Base-by-base conservation (phyloP, 1,140 invertebrate species). In the Drosophila pachea region DNA sequence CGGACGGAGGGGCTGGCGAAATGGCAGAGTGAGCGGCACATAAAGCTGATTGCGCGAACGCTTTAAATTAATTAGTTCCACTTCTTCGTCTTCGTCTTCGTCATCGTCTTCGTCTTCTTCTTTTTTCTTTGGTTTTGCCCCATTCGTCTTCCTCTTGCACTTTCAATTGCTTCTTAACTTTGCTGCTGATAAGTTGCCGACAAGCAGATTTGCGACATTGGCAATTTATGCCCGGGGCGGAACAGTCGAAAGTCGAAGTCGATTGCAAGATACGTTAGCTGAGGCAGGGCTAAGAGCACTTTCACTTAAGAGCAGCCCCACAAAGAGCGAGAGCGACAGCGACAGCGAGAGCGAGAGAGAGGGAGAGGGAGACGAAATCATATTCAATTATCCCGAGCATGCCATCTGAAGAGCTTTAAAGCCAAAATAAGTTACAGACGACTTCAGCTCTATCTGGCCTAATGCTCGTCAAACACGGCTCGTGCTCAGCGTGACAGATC, bases 131-230 rank as follows among this genome's bases (percentile, higher is more conserved):
- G n/a, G 12, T 12, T 12, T 7, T 14, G 5, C 40, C 5, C 40
- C 40, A 43, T 43, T 43, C 40, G 48, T 63, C 35, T 53, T 7
- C 3, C 42, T 31, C 31, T 32, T 52, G 11, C 40, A 38, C 32
- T 35, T 33, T 33, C 7, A 12, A 32, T 43, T 29, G n/a, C 38
- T 29, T 56, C 48, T 11, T 11, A 8, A 12, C 29, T 61, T 66
- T 40, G 36, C 33, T 29, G 53, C 59, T 74, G 79, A 83, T 84
- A 83, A 83, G 76, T 86, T 84, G 73, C 73, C 78, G 76, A 83
- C 79, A 83, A 83, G 79, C 71, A 79, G 79, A 84, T 84, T 83
- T 84, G 67, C 79, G 75, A 68, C 73, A 84, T 84, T 74, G 52
- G 56, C 76, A 66, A 83, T 83, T 84, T 84, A 31, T 78, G 75